Evolutionary conservation across 2,113 vertebrate genomes (phyloP), one percentile per base, ranked within the genome.

Genomic region (Lepus timidus): DNA sequence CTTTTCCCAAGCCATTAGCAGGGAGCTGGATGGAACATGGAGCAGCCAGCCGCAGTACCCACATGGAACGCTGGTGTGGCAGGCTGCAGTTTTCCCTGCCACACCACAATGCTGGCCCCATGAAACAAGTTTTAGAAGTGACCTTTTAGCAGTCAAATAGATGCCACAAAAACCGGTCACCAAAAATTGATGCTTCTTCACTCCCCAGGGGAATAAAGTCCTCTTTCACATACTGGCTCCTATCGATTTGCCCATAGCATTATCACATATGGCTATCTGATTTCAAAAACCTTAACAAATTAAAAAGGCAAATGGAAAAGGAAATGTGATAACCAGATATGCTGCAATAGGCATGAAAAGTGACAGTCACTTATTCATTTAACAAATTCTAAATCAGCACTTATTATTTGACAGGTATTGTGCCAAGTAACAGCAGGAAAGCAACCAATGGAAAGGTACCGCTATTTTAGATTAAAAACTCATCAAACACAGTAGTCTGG

Each of bases 331-430:
- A n/a, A n/a, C 61, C 33, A 89, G 71, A 86, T 9, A 84, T 0
- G n/a, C 71, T 52, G n/a, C 8, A 71, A 17, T 1, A 52, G 36
- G 55, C 86, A 84, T 70, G 29, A 64, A 76, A 83, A 80, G 67
- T 73, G 84, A 80, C 14, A 33, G 73, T 76, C 33, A 73, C 23
- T 88, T 86, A 95, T 71, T 88, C 88, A 75, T 65, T 94, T 86
- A 91, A 90, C 67, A 96, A 92, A 93, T 83, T 92, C 78, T 95
- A 93, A 92, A 96, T 58, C 82, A 93, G 64, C 64, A 93, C 23
- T 62, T 96, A 95, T 64, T 74, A 88, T 82, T 90, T 9, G 3
- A 85, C 74, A 91, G 90, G 85, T 70, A 70, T 14, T 52, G 68
- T 70, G 85, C 88, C 76, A 93, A 92, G 78, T 44, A 85, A 74